Percentiles rank a stretch among this genome's conserved stretches.
Evolutionary conservation across 2,888 invertebrate genomes (phyloP).

Genomic region (Pheosia tremula): DNA sequence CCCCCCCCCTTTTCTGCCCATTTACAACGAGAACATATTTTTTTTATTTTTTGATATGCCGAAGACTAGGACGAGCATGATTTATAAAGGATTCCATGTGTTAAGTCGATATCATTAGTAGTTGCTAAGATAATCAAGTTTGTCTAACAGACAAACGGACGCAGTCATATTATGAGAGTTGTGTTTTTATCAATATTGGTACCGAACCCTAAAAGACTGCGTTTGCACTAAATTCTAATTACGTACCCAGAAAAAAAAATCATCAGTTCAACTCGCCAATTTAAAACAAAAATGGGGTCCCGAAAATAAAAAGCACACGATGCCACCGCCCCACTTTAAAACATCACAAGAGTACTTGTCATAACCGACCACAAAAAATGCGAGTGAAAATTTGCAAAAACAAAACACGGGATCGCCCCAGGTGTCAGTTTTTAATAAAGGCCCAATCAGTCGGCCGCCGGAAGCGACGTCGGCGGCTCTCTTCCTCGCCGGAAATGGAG

Average conservation of each 20-base stretch:
- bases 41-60: too few relatives aligned
- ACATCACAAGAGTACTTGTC: slow-evolving; percentile 42
- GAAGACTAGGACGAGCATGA: too few relatives aligned
- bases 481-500: slow-evolving; percentile 80
- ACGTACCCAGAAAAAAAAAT: slow-evolving; percentile 4
- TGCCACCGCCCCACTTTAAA: slow-evolving; percentile 18
- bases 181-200: too few relatives aligned
- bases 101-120: too few relatives aligned
- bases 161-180: too few relatives aligned
- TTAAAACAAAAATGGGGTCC: slow-evolving; percentile 22
- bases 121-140: too few relatives aligned
- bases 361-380: slow-evolving; percentile 28
- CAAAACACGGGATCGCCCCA: slow-evolving; percentile 61
- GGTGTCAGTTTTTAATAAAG: slow-evolving; percentile 84
- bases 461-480: slow-evolving; percentile 68
- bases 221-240: background rate
- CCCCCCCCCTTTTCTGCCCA: too few relatives aligned
- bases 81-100: too few relatives aligned
- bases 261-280: slow-evolving; percentile 23
- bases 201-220: background rate
- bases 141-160: too few relatives aligned
- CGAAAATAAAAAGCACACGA: slow-evolving; percentile 2
- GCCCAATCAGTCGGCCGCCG: slow-evolving; percentile 79
- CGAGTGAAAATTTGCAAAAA: slow-evolving; percentile 36
- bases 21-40: too few relatives aligned